phyloP scores from a whole-genome alignment of 2,888 invertebrate species.

The Nephrotoma flavescens region DNA sequence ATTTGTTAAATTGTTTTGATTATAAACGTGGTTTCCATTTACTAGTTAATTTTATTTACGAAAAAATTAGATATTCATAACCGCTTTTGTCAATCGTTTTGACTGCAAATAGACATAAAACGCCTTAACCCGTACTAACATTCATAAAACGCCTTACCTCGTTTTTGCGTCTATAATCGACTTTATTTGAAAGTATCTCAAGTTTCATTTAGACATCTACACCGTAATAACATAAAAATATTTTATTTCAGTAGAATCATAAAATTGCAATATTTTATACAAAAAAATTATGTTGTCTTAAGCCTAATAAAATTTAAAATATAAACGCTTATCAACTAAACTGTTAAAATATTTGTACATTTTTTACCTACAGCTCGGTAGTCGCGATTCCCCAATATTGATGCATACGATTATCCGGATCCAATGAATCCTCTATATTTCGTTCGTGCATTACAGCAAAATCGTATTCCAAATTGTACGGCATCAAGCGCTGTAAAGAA shows the following conservation, averaged over 20 bases:
- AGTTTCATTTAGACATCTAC: background rate
- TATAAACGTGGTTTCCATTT: no score
- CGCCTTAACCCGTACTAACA: background rate
- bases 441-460: conserved; percentile 72
- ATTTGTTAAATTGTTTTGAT: no score
- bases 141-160: background rate
- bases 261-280: background rate
- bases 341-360: background rate
- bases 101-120: background rate
- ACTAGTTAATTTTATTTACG: no score
- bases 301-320: background rate
- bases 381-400: conserved; percentile 87
- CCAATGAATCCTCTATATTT: conserved; percentile 53
- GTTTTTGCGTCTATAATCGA: background rate
- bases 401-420: conserved; percentile 70
- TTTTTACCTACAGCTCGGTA: conserved; percentile 48
- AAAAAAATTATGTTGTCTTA: background rate
- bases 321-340: background rate
- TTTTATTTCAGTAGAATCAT: background rate
- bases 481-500: conserved; percentile 69
- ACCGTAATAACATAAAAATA: background rate
- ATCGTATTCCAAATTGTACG: conserved; percentile 69
- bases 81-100: no score
- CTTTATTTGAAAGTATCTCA: background rate
- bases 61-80: no score